These are phyloP conservation scores for Theristicus caerulescens DNA, from an alignment of 2,113 vertebrate genomes.

Conservation along the genomic window DNA sequence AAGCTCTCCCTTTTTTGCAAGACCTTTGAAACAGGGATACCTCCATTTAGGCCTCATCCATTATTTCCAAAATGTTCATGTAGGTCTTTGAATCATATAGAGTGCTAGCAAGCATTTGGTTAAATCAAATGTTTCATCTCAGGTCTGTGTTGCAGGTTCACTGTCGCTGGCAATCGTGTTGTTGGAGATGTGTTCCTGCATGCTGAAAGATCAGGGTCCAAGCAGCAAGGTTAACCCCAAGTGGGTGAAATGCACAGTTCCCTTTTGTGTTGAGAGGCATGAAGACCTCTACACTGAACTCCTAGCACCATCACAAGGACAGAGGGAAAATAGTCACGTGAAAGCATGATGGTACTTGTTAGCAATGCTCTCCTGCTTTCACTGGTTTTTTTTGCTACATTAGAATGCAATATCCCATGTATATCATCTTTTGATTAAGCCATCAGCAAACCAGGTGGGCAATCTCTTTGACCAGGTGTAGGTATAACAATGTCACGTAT, in stretches of 20 bases:
- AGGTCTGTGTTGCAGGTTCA: background rate
- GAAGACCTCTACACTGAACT: background rate
- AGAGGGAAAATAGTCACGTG: background rate
- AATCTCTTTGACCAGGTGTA: background rate
- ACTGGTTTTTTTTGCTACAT: background rate
- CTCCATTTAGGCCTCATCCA: rapidly evolving
- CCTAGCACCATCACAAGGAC: background rate
- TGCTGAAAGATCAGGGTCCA: background rate
- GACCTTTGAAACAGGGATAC: background rate
- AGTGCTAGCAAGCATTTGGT: background rate
- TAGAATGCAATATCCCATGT: background rate
- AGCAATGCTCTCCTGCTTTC: background rate
- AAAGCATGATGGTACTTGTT: background rate
- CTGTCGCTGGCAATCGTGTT: rapidly evolving
- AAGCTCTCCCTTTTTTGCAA: background rate
- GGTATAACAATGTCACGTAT: background rate
- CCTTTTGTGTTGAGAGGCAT: rapidly evolving
- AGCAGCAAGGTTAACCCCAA: background rate
- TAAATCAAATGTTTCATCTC: background rate
- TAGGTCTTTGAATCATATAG: background rate
- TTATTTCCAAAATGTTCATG: background rate
- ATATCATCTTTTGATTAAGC: background rate
- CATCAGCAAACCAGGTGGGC: background rate
- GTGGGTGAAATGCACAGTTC: background rate
- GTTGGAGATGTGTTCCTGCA: background rate